Conservation (phyloP, 2,888 invertebrate species). For the Torymus texanus region DNA sequence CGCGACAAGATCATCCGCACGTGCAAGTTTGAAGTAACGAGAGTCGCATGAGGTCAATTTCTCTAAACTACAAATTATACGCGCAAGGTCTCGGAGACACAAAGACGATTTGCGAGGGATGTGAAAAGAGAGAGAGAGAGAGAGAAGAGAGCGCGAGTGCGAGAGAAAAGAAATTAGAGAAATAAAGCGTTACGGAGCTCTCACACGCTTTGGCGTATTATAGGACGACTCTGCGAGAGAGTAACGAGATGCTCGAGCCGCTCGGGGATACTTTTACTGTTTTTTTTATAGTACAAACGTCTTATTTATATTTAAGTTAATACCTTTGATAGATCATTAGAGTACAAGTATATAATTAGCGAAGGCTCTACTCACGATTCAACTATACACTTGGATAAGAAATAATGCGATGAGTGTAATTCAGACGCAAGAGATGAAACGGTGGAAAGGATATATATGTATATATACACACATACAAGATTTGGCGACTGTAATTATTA, state of each 20-base stretch:
- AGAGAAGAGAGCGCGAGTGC: conserved; percentile 33
- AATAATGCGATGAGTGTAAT: background rate
- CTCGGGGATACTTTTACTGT: conserved; percentile 66
- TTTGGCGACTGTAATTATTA: conserved; percentile 30
- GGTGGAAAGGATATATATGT: background rate
- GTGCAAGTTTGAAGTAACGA: background rate
- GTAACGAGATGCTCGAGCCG: conserved; percentile 40
- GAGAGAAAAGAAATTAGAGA: background rate
- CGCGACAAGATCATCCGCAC: background rate
- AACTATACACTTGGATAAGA: conserved; percentile 66
- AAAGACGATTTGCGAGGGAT: conserved; percentile 21
- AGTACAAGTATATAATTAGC: conserved; percentile 67
- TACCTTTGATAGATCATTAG: conserved; percentile 64
- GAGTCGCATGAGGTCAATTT: conserved; percentile 49
- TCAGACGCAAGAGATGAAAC: background rate
- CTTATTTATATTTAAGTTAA: conserved; percentile 64
- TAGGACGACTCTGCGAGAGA: background rate
- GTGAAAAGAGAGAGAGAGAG: background rate
- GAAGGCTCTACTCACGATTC: conserved; percentile 74
- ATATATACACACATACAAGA: background rate
- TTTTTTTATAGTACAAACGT: conserved; percentile 73
- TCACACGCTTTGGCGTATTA: background rate
- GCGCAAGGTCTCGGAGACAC: conserved; percentile 39
- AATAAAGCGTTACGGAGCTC: conserved; percentile 27
- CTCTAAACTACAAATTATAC: conserved; percentile 48